These are phyloP conservation scores for Pangasius mekongensis DNA, from an alignment of 2,797 vertebrate genomes.

Conservation along the genomic window DNA sequence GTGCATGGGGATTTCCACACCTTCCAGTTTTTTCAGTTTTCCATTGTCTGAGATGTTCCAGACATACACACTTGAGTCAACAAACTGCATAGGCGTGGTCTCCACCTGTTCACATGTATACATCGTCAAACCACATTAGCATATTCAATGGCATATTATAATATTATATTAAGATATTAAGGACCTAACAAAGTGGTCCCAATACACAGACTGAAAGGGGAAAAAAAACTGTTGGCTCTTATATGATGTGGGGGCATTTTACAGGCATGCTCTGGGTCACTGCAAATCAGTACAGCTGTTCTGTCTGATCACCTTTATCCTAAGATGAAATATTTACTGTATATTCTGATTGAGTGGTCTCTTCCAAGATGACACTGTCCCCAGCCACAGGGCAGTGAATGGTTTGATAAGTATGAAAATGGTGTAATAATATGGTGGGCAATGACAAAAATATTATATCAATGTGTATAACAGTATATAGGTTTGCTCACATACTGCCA, in stretches of 20 bases:
- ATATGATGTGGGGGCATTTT: background rate
- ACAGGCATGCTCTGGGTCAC: background rate
- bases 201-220: background rate
- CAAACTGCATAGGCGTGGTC: conserved; percentile 84
- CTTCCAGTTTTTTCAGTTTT: conserved; percentile 82
- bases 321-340: background rate
- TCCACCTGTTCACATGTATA: conserved; percentile 80
- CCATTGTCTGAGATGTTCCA: conserved; percentile 90
- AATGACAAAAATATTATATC: background rate
- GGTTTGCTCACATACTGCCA: background rate
- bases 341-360: background rate
- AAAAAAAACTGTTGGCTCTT: background rate
- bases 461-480: background rate
- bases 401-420: background rate
- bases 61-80: conserved; percentile 86
- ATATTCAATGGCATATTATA: background rate
- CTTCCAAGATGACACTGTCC: background rate
- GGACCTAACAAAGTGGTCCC: background rate
- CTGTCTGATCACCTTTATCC: background rate
- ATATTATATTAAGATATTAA: conserved; percentile 2
- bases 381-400: background rate
- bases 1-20: conserved; percentile 66
- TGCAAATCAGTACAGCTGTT: background rate
- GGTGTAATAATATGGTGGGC: background rate
- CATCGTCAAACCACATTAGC: background rate